Conservation (phyloP, 2,797 vertebrate genomes). For the Acestrorhynchus altus region DNA sequence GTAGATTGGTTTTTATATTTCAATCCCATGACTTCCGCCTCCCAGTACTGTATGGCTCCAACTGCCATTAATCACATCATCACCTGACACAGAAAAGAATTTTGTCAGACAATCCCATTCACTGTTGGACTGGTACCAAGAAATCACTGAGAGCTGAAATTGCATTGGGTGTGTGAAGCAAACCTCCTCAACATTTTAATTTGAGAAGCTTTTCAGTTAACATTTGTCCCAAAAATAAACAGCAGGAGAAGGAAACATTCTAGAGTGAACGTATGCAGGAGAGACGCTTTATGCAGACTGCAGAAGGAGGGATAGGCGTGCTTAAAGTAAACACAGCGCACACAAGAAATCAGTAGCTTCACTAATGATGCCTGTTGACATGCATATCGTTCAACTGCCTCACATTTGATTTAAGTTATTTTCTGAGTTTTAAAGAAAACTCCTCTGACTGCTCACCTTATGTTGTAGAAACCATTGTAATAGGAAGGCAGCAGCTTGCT, state of each 20-base stretch:
- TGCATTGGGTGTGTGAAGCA: background rate
- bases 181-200: background rate
- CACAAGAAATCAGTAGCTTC: background rate
- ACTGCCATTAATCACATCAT: slow-evolving; percentile 17
- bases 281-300: slow-evolving; percentile 35
- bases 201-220: background rate
- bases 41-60: background rate
- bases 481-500: background rate
- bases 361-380: slow-evolving; percentile 11
- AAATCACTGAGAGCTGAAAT: slow-evolving; percentile 1
- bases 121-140: background rate
- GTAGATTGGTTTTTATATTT: slow-evolving; percentile 5
- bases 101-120: slow-evolving; percentile 12
- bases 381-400: background rate
- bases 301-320: background rate
- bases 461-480: background rate
- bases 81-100: slow-evolving; percentile 8
- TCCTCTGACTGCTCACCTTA: background rate
- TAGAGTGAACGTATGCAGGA: background rate
- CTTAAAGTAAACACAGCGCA: slow-evolving; percentile 10
- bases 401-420: background rate
- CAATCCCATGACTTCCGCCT: background rate
- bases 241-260: background rate
- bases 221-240: slow-evolving; percentile 17
- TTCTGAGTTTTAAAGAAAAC: background rate